Conservation (phyloP, 2,797 vertebrate genomes). For the Sus cebifrons region DNA sequence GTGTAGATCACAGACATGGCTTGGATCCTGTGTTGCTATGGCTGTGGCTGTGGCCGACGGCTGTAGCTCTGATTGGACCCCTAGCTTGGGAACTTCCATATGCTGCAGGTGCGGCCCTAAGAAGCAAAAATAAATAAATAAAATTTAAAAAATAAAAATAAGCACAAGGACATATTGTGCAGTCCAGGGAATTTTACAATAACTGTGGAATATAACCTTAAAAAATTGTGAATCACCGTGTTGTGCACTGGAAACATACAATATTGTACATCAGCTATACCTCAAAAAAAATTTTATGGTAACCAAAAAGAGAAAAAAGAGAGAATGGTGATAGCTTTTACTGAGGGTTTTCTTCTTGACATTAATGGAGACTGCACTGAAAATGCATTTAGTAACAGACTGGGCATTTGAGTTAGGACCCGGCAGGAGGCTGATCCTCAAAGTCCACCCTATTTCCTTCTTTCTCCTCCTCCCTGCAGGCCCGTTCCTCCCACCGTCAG, state of each 20-base stretch:
- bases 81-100: too few relatives aligned
- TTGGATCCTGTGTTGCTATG: too few relatives aligned
- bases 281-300: not conserved
- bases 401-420: not conserved
- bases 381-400: not conserved
- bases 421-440: not conserved
- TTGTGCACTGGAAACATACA: not conserved
- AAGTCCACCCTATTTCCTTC: not conserved
- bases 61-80: too few relatives aligned
- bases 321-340: not conserved
- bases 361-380: not conserved
- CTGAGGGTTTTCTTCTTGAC: not conserved
- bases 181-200: not conserved
- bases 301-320: not conserved
- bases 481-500: slow-evolving; percentile 65
- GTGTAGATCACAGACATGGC: too few relatives aligned
- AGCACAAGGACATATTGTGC: not conserved
- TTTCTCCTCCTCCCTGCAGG: not conserved
- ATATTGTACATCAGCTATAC: not conserved
- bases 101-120: too few relatives aligned
- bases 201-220: not conserved
- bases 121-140: too few relatives aligned
- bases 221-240: not conserved
- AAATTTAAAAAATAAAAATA: not conserved
- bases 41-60: too few relatives aligned